Base-by-base conservation (phyloP, 2,797 vertebrate genomes). In the Sylvia borin region DNA sequence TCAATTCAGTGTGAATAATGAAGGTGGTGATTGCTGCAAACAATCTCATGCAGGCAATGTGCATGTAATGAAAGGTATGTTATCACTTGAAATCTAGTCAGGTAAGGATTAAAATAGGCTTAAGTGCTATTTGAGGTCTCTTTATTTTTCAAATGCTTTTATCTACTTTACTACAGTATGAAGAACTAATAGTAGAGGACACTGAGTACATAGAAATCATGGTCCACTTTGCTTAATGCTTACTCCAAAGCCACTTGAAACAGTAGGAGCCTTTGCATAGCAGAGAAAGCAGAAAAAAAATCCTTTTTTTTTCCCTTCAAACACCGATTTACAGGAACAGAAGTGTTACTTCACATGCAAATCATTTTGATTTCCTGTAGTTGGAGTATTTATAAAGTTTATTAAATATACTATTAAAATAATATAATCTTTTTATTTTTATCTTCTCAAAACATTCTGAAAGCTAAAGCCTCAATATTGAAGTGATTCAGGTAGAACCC, bases 61-160 rank as follows among this genome's bases (percentile, higher is more conserved):
- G 55, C 13, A 19, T 24, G 25, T 83, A 67, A 87, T 87, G 78
- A 85, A 85, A 85, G 22, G 72, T 73, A 45, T 34, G 50, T 68
- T 91, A 91, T 55, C 72, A 31, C 47, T 55, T 72, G 50, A 91
- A 87, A 95, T 85, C 72, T 55, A 57, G 61, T 79, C 77, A 70
- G 54, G 54, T 86, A 81, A 79, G 48, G 60, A 93, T 95, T 93
- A 92, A 93, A 95, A 93, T 53, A 89, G 77, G 32, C 43, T 57
- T 70, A 85, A 89, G 74, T 74, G 67, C 57, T 88, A 22, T 74
- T 45, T 67, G 57, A 91, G 68, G 38, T 88, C 38, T 83, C 67
- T 91, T 34, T 83, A 51, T 73, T 90, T 94, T 92, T 78, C 29
- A 93, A 94, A 93, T 53, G 75, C 47, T 93, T 91, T 87, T 89